phyloP scores from a whole-genome alignment of 2,113 vertebrate species.

The Porphyrio hochstetteri region DNA sequence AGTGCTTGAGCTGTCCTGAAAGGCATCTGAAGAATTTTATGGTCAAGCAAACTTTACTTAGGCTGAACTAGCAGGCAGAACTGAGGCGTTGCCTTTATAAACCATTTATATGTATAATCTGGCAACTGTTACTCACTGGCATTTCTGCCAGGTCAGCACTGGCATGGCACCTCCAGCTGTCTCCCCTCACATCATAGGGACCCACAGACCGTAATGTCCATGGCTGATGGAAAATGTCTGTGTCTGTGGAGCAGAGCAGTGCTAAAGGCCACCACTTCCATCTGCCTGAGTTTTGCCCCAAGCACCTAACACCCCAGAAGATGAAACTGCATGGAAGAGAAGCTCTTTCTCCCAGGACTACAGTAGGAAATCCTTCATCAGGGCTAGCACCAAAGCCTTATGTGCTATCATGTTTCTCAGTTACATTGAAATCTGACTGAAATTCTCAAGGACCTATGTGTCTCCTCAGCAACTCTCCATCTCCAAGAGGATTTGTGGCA shows the following conservation, averaged over 20 bases:
- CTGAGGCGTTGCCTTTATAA: background rate
- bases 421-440: background rate
- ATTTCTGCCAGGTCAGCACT: background rate
- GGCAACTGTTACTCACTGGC: background rate
- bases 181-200: background rate
- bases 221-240: background rate
- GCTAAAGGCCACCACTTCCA: background rate
- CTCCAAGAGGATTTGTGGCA: background rate
- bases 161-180: background rate
- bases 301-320: background rate
- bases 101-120: background rate
- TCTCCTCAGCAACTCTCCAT: background rate
- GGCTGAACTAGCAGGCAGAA: background rate
- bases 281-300: background rate
- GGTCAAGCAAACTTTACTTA: background rate
- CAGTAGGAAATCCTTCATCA: background rate
- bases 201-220: background rate
- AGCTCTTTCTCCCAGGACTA: background rate
- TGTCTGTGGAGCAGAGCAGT: background rate
- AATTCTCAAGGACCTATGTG: background rate
- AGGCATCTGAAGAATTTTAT: background rate
- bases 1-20: background rate
- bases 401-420: background rate
- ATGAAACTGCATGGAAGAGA: background rate
- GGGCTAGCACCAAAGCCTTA: background rate